phyloP scores from a whole-genome alignment of 2,113 vertebrate species.

The Anarrhichthys ocellatus region DNA sequence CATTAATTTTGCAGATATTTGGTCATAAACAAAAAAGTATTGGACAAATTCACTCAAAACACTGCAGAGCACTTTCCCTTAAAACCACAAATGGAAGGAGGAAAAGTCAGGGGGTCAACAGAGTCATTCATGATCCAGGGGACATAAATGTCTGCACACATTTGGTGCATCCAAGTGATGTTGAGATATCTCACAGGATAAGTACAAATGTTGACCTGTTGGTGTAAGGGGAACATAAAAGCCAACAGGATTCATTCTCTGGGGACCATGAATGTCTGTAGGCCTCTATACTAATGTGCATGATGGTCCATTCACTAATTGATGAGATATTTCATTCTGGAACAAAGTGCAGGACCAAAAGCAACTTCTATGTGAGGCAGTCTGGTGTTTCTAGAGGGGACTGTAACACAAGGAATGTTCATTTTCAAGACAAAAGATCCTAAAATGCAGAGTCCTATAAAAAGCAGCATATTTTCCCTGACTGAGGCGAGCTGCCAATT shows the following conservation, averaged over 20 bases:
- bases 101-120: neutral
- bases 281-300: neutral
- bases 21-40: neutral
- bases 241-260: too few species aligned
- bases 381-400: constrained; percentile 16
- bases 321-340: neutral
- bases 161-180: neutral
- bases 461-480: constrained; percentile 66
- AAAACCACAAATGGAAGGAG: constrained; percentile 8
- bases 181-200: too few species aligned
- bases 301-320: neutral
- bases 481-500: constrained; percentile 66
- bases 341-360: neutral
- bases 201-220: too few species aligned
- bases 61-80: neutral
- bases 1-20: neutral
- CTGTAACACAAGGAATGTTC: constrained; percentile 43
- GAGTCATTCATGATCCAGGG: neutral
- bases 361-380: neutral
- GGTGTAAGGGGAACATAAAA: too few species aligned
- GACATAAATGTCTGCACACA: neutral
- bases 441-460: constrained; percentile 67
- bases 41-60: neutral
- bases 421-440: constrained; percentile 63
- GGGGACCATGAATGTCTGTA: neutral